Evolutionary conservation across 1,140 invertebrate genomes (phyloP), one percentile per base, ranked within the genome.

Genomic region (Mizuhopecten yessoensis): DNA sequence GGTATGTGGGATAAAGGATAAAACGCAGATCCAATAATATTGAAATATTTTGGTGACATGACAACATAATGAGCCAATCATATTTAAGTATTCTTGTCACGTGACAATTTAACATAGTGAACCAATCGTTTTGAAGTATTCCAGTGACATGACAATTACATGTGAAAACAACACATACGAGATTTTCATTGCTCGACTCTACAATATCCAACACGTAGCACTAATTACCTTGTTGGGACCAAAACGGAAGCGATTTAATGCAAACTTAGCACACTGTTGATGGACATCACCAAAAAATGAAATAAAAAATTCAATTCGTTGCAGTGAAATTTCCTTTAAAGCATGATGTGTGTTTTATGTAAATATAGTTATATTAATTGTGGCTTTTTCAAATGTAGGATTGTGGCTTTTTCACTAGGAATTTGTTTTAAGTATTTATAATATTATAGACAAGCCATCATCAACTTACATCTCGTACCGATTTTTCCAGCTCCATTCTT

Each of bases 141-240:
- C 36, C 34, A 39, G 90, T 88, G 39, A 87, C 91, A 34, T 86
- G 57, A 89, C 91, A 89, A 17, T 87, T 88, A 49, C 23, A 88
- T 89, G 89, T 90, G 88, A 39, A 39, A 13, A 7, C 36, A 39
- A 39, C 13, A 39, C 13, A 39, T 39, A n/a, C n/a, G n/a, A n/a
- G n/a, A n/a, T 39, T 39, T 39, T 39, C 36, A 39, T 39, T 39
- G 36, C 13, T n/a, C 13, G 36, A 39, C 13, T 39, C 13, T 49
- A 34, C 0, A 75, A 0, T 86, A 34, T 88, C 29, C 87, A 45
- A 87, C 36, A 34, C 23, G 33, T 87, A n/a, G 2, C 36, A 39
- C 17, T 87, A 87, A 17, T 87, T 34, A 87, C 36, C 34, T 39
- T 87, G 23, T 75, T 75, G n/a, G 23, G 23, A 75, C 57, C 23